Conservation (phyloP, 2,888 invertebrate species). For the Ernsta delagoae region DNA sequence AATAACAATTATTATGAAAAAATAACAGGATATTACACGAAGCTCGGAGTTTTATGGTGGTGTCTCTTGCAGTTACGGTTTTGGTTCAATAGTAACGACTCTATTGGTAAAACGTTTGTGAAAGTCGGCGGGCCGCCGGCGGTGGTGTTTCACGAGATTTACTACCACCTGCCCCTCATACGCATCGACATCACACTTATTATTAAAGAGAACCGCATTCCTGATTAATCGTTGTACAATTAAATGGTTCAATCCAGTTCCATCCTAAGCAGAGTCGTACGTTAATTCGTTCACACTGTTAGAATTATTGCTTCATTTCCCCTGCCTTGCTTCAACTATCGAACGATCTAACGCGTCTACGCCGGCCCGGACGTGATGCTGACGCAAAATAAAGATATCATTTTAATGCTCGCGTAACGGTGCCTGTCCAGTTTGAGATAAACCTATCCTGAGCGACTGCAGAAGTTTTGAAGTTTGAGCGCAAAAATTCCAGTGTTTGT, state of each 20-base stretch:
- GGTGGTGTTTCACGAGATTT: slow-evolving; percentile 70
- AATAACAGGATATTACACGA: slow-evolving; percentile 82
- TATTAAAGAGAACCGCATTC: slow-evolving; percentile 74
- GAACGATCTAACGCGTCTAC: slow-evolving; percentile 52
- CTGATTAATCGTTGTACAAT: slow-evolving; percentile 76
- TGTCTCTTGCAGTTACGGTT: slow-evolving; percentile 69
- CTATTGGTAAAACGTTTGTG: slow-evolving; percentile 79
- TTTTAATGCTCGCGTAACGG: slow-evolving; percentile 63
- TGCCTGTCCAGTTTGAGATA: slow-evolving; percentile 59
- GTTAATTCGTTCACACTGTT: slow-evolving; percentile 69
- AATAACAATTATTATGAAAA: slow-evolving; percentile 84
- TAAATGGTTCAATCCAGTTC: slow-evolving; percentile 73
- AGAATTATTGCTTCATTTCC: slow-evolving; percentile 72
- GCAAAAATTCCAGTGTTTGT: slow-evolving; percentile 76
- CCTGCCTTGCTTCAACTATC: slow-evolving; percentile 50
- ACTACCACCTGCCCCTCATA: slow-evolving; percentile 67
- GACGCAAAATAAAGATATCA: slow-evolving; percentile 71
- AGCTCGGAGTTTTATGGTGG: slow-evolving; percentile 70
- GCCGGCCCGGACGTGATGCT: slow-evolving; percentile 61
- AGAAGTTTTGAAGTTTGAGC: slow-evolving; percentile 60
- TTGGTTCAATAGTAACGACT: slow-evolving; percentile 78
- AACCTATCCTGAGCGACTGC: slow-evolving; percentile 59
- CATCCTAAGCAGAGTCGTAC: slow-evolving; percentile 61
- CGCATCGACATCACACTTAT: slow-evolving; percentile 77
- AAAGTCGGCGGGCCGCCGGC: slow-evolving; percentile 75